Evolutionary conservation across 2,797 vertebrate genomes (phyloP), one percentile per base, ranked within the genome.

Genomic region (Sebastes steindachneri): DNA sequence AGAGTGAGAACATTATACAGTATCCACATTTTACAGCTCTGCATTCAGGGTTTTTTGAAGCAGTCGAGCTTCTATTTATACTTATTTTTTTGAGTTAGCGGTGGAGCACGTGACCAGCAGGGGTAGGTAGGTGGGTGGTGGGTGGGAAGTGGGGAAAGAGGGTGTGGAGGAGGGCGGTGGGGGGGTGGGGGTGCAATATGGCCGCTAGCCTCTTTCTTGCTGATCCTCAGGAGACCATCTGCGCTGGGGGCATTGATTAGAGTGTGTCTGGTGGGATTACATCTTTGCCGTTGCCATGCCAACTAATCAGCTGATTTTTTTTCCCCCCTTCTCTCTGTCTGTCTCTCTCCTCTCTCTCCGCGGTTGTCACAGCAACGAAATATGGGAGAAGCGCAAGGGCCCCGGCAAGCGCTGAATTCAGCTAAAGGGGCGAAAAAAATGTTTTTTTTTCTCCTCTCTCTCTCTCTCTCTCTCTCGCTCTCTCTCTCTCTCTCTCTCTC

Each of bases 181-280:
- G 35, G 4, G 7, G 7, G 53, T 26, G 60, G 81, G 75, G 71
- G 67, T 7, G 80, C 85, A 96, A 95, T 96, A 96, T 95, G 96
- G 96, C 97, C 96, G 97, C 96, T 97, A 97, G 97, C 95, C 97
- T 97, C 97, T 97, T 98, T 98, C 97, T 97, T 97, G 97, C 97
- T 98, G 98, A 98, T 99, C 97, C 98, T 98, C 98, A 92, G 93
- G 98, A 97, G 98, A 98, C 96, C 97, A 97, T 99, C 97, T 99
- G 98, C 96, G 97, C 97, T 98, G 97, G 97, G 98, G 97, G 98
- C 98, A 99, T 99, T 99, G 98, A 99, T 99, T 99, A 99, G 98
- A 99, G 97, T 97, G 96, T 97, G 97, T 99, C 98, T 99, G 97
- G 96, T 97, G 97, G 98, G 98, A 99, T 99, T 99, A 99, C 98